Evolutionary conservation across 1,140 invertebrate species (phyloP), one percentile per base, ranked within the genome.

Genomic region (Cydia pomonella): DNA sequence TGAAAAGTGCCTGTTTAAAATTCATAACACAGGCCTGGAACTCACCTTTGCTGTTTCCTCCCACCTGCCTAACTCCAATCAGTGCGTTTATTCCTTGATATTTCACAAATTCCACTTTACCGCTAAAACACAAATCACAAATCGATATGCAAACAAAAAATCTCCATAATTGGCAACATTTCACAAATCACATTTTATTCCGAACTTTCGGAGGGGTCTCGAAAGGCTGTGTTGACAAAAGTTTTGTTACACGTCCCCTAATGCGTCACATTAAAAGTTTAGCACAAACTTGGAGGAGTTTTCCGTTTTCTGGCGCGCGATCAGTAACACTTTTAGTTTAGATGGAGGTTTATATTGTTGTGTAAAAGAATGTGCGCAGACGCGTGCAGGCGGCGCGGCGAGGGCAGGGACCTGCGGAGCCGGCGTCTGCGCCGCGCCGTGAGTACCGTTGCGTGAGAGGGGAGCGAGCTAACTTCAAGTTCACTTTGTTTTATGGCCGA

Each of bases 391-490:
- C 72, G 47, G 47, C 10, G 41, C 64, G 23, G 41, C 78, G 78
- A 83, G 89, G 87, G 87, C 91, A 91, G 81, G 82, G 87, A 92
- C 90, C 88, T 86, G 80, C 76, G 81, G 80, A 27, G 33, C 38
- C 47, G 75, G 82, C 86, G 88, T 82, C 77, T 78, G 80, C 84
- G 87, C 83, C 82, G 81, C 84, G 87, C 84, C 82, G 76, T 79
- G 79, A 86, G 85, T 92, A 92, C 90, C 90, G 90, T 92, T 92
- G 90, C 76, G 77, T 73, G 77, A 81, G 87, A 86, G 85, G 84
- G 84, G 84, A 72, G 63, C 47, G 41, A 29, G 29, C 27, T 69
- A 69, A n/a, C 64, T 18, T 33, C 27, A 33, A 69, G 64, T 69
- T 69, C 64, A 69, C 64, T 69, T 69, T 69, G 64, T 69, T 50